Conservation (phyloP, 1,140 invertebrate species). For the Tigriopus japonicus region DNA sequence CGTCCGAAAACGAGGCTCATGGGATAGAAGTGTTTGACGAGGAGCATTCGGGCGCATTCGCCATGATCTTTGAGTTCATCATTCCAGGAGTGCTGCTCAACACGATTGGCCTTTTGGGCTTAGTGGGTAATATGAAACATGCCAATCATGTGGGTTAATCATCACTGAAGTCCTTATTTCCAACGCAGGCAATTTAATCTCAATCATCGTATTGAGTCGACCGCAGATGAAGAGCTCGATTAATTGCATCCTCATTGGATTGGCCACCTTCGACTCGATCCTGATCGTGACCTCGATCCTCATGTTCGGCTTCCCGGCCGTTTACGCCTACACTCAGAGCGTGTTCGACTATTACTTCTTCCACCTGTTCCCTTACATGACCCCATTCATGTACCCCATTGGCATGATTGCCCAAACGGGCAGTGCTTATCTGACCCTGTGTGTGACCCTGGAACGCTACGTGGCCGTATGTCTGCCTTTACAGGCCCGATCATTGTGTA, state of each 20-base stretch:
- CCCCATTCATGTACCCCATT: conserved; percentile 62
- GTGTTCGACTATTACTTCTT: conserved; percentile 47
- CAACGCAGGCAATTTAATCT: conserved; percentile 45
- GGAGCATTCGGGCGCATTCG: neutral
- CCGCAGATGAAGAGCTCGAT: conserved; percentile 86
- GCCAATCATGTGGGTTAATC: too few relatives aligned
- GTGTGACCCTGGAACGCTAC: conserved; percentile 85
- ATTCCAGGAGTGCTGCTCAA: conserved; percentile 68
- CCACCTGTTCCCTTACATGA: conserved; percentile 54
- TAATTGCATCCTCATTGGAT: conserved; percentile 72
- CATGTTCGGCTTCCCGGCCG: conserved; percentile 61
- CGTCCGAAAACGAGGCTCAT: neutral
- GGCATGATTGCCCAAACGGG: conserved; percentile 59
- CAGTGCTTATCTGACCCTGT: conserved; percentile 82
- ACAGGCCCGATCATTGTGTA: conserved; percentile 66
- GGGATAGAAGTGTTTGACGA: neutral
- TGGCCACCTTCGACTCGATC: conserved; percentile 74
- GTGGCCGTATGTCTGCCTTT: conserved; percentile 89
- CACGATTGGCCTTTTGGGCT: conserved; percentile 58
- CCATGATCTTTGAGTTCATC: conserved; percentile 44
- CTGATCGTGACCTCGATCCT: conserved; percentile 67
- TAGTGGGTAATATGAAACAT: conserved; percentile 38
- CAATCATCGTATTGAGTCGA: conserved; percentile 68
- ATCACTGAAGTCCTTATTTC: too few relatives aligned
- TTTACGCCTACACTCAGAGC: conserved; percentile 54